Evolutionary conservation across 2,113 vertebrate species (phyloP), one percentile per base, ranked within the genome.

Genomic region (Nansenia antarctica): DNA sequence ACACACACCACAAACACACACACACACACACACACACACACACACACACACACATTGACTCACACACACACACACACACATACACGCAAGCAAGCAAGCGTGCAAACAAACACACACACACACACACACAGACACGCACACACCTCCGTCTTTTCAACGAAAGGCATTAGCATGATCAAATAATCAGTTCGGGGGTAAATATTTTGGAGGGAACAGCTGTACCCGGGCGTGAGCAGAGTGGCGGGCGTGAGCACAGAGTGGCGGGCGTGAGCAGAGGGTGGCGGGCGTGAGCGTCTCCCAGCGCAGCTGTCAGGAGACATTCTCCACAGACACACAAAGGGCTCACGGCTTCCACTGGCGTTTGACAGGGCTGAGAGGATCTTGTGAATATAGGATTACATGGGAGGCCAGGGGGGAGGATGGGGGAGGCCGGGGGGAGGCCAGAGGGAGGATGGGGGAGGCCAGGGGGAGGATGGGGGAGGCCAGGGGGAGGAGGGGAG

Each of bases 341-440:
- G 62, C 42, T 59, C 61, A 62, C 42, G 72, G 69, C 45, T 57
- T 12, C 54, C 63, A 78, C 66, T 69, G 70, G 73, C 53, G 63
- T 67, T 64, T 65, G 77, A 85, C 70, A 72, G 61, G 72, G 76
- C 75, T 79, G 73, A 78, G 79, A 81, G 22, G 74, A 80, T 80
- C 68, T 64, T 54, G 22, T 72, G 79, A 72, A 78, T 76, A 29
- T 66, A 35, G 70, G 72, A 74, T 81, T 78, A 74, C 69, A 72
- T 9, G 6, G n/a, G n/a, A n/a, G n/a, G n/a, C n/a, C n/a, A n/a
- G n/a, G n/a, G n/a, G n/a, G n/a, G 7, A 20, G 30, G 30, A 6
- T 11, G 32, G 12, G 9, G n/a, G 52, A 22, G 9, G 4, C 6
- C 5, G 64, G 3, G 29, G 26, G 5, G 52, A 26, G 54, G 37